Percentiles rank a stretch among this genome's conserved stretches.
phyloP scores from a whole-genome alignment of 2,888 invertebrate genomes.

The Drosophila phalerata region DNA sequence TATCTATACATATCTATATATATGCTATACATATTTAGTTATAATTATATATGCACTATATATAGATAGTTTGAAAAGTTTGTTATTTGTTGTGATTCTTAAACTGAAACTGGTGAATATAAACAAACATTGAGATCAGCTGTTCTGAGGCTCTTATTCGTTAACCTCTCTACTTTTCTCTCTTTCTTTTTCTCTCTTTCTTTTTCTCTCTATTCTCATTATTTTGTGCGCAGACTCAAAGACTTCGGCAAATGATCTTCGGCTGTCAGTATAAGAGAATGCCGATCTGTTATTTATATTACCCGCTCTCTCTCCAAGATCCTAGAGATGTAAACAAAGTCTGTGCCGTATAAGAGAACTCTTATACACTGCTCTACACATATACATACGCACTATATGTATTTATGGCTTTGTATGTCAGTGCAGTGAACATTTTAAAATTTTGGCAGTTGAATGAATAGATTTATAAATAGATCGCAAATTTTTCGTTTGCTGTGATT shows the following conservation, averaged over 20 bases:
- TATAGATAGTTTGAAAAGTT: constrained; percentile 36
- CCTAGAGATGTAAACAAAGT: constrained; percentile 66
- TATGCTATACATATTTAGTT: constrained; percentile 18
- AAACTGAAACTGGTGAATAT: constrained; percentile 45
- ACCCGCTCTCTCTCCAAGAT: neutral
- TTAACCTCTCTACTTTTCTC: neutral
- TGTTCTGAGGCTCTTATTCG: constrained; percentile 21
- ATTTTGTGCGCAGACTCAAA: constrained; percentile 46
- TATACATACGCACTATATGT: neutral
- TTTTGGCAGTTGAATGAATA: constrained; percentile 62
- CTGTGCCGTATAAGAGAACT: constrained; percentile 41
- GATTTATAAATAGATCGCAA: constrained; percentile 57
- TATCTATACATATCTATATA: constrained; percentile 19
- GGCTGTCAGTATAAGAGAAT: constrained; percentile 61
- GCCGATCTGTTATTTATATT: constrained; percentile 14
- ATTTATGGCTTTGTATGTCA: constrained; percentile 61
- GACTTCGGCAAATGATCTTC: constrained; percentile 32
- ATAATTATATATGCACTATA: constrained; percentile 19
- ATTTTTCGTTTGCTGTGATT: constrained; percentile 54
- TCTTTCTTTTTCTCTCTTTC: neutral
- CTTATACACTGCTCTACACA: constrained; percentile 46
- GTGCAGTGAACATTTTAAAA: constrained; percentile 40
- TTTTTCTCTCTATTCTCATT: constrained; percentile 13
- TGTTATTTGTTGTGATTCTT: constrained; percentile 43
- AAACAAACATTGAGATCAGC: constrained; percentile 54